Base-by-base conservation (phyloP, 2,797 vertebrate species). In the Neosalanx taihuensis region DNA sequence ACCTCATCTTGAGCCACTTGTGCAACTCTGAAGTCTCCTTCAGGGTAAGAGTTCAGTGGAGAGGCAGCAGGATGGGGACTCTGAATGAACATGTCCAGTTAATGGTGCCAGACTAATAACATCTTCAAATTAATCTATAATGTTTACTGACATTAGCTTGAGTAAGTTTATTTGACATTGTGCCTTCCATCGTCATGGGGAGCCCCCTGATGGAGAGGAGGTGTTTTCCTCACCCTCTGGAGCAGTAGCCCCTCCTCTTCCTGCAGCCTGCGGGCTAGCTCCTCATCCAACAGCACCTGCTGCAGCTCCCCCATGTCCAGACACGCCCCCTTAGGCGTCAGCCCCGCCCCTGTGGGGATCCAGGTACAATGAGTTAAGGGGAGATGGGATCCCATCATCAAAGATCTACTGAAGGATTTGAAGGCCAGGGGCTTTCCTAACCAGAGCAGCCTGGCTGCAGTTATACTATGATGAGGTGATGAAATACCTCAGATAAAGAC, bases 1-100 rank as follows among this genome's bases (percentile, higher is more conserved):
- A 94, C 93, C 90, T 93, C 93, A 76, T 93, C 91, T 72, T 93
- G 92, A 0, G 93, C 91, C 66, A 94, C 94, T 72, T 95, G 94
- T 2, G 92, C 93, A 0, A 85, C 90, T 71, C 81, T 83, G 81
- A 92, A 94, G 81, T 94, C 93, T 57, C 84, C 88, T 1, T 81
- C 80, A 18, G 89, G 85, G 77, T 87, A 79, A 12, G 61, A 69
- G 12, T 63, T 70, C n/a, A 49, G 51, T 9, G 68, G 71, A 67
- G 78, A 61, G 1, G 72, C 49, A 1, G 68, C 13, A 15, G 73
- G 64, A 30, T 72, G 81, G 2, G 73, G 79, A 68, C 53, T 84
- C 92, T 93, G 83, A 0, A 9, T 71, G 72, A 12, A 35, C 30
- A 5, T n/a, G 30, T 20, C 35, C 1, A 61, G 10, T 51, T 3